These are phyloP conservation scores for Muschampia plurimacula DNA, from an alignment of 2,888 invertebrate species.

Conservation along the genomic window DNA sequence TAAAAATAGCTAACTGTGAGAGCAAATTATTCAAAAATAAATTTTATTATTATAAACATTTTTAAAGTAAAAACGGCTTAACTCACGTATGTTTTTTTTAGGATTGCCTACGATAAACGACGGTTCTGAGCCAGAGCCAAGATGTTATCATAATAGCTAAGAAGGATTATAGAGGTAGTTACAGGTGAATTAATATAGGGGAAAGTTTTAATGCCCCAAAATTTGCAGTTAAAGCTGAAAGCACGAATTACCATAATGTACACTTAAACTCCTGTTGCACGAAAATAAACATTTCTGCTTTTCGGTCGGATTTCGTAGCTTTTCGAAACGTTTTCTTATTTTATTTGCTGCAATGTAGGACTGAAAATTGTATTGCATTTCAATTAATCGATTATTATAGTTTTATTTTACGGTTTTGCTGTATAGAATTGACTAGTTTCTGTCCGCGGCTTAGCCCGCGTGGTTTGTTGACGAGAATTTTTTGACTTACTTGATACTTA, in stretches of 20 bases:
- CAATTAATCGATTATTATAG: not conserved
- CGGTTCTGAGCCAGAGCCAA: not conserved
- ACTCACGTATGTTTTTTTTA: too few species aligned
- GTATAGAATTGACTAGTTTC: too few species aligned
- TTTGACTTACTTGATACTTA: too few species aligned
- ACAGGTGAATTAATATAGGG: slow-evolving; percentile 27
- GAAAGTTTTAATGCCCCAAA: slow-evolving; percentile 26
- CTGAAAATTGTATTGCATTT: not conserved
- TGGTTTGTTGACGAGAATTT: too few species aligned
- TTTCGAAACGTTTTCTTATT: slow-evolving; percentile 6
- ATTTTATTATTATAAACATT: too few species aligned
- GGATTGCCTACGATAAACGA: not conserved
- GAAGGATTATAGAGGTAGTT: slow-evolving; percentile 16
- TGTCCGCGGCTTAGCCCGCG: too few species aligned
- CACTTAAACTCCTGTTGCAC: slow-evolving; percentile 25
- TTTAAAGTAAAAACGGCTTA: too few species aligned
- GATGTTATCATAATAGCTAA: slow-evolving; percentile 22
- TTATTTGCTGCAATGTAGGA: not conserved
- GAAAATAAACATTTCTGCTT: slow-evolving; percentile 20
- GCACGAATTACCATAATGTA: slow-evolving; percentile 31
- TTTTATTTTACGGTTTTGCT: not conserved
- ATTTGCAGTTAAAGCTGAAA: slow-evolving; percentile 23
- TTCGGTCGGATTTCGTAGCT: slow-evolving; percentile 1
- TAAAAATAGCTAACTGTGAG: too few species aligned
- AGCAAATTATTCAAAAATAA: too few species aligned